Conservation (phyloP, 2,113 vertebrate species). For the Gasterosteus aculeatus region DNA sequence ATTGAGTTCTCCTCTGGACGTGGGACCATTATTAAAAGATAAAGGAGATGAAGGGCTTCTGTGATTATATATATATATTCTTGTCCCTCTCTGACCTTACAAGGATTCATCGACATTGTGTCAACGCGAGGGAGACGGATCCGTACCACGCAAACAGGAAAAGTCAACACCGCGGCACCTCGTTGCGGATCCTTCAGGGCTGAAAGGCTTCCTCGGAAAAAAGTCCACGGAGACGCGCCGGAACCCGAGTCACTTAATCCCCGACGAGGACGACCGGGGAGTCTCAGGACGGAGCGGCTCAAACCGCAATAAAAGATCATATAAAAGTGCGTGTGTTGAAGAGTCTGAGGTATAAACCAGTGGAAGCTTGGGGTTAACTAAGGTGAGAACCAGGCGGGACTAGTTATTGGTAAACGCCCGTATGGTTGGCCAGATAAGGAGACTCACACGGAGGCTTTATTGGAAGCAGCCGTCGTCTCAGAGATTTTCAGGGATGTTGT, state of each 20-base stretch:
- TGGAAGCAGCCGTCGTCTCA: slow-evolving; percentile 63
- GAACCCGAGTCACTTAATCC: not conserved
- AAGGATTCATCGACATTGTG: slow-evolving; percentile 55
- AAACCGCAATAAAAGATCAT: not conserved
- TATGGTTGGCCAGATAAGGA: slow-evolving; percentile 60
- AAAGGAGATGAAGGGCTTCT: slow-evolving; percentile 18
- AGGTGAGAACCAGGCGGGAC: slow-evolving; percentile 28
- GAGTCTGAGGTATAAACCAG: not conserved
- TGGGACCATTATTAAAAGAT: slow-evolving; percentile 19
- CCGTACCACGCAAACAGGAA: slow-evolving; percentile 62
- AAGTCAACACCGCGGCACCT: slow-evolving; percentile 60
- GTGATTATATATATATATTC: slow-evolving; percentile 22
- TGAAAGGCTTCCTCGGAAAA: slow-evolving; percentile 15
- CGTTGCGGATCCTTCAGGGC: slow-evolving; percentile 34
- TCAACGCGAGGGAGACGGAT: slow-evolving; percentile 49
- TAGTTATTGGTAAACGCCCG: slow-evolving; percentile 51
- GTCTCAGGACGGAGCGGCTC: not conserved
- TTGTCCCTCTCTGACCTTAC: slow-evolving; percentile 56
- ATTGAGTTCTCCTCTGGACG: slow-evolving; percentile 11
- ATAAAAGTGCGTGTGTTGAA: not conserved
- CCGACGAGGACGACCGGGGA: slow-evolving; percentile 15
- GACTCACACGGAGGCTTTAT: slow-evolving; percentile 53
- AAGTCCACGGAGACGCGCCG: slow-evolving; percentile 1
- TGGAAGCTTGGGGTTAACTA: slow-evolving; percentile 11
- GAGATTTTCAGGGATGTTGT: slow-evolving; percentile 70